phyloP scores from a whole-genome alignment of 2,888 invertebrate species.

The Oscheius sp. region DNA sequence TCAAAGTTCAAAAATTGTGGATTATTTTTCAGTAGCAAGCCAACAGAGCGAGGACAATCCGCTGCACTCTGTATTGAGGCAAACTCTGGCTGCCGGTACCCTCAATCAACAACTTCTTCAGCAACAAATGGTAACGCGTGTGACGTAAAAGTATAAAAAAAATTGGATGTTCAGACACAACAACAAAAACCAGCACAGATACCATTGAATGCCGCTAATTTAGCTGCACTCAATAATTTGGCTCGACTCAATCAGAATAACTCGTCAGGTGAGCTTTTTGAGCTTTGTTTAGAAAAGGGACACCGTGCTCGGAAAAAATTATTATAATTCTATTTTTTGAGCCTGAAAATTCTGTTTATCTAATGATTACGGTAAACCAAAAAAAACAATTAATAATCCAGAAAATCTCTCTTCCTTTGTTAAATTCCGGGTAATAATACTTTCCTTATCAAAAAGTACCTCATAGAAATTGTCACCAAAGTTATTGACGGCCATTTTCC shows the following conservation, averaged over 20 bases:
- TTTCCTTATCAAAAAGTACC: not conserved
- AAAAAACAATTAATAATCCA: too few species aligned
- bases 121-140: constrained; percentile 29
- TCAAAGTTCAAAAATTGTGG: not conserved
- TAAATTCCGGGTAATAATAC: too few species aligned
- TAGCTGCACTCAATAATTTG: constrained; percentile 54
- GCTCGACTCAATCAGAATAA: constrained; percentile 40
- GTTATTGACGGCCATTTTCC: too few species aligned
- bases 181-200: constrained; percentile 42
- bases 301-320: too few species aligned
- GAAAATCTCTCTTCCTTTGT: too few species aligned
- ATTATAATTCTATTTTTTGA: too few species aligned
- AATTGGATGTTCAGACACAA: constrained; percentile 20
- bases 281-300: not conserved
- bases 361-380: too few species aligned
- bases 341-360: too few species aligned
- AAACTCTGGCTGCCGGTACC: constrained; percentile 56
- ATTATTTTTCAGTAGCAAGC: constrained; percentile 50
- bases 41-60: constrained; percentile 56
- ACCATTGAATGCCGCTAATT: constrained; percentile 53
- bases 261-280: constrained; percentile 26
- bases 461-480: not conserved
- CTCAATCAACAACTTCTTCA: constrained; percentile 51
- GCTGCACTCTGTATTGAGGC: constrained; percentile 56
- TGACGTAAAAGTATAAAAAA: constrained; percentile 2